Conservation (phyloP, 2,113 vertebrate genomes). For the Pedionomus torquatus region DNA sequence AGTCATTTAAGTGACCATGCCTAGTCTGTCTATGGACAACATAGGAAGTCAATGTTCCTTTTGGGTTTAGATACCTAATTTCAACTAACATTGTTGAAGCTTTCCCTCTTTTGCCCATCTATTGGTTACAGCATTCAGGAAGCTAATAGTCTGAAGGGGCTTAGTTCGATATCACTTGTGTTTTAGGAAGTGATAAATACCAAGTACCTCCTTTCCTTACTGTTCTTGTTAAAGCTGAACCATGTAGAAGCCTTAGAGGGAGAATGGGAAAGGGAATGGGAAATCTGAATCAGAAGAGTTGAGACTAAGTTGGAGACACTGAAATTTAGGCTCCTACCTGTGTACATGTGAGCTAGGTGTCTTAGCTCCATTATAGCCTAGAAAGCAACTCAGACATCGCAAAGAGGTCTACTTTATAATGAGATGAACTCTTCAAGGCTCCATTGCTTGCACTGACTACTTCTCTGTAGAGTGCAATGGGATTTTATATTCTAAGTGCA, state of each 20-base stretch:
- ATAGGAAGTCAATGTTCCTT: background rate
- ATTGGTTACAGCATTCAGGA: background rate
- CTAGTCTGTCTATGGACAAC: background rate
- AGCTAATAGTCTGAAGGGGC: background rate
- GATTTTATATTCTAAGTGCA: background rate
- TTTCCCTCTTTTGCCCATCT: background rate
- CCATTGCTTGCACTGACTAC: background rate
- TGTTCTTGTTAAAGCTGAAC: background rate
- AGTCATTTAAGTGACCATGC: background rate
- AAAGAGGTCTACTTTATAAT: background rate
- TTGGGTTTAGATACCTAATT: background rate
- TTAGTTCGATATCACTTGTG: background rate
- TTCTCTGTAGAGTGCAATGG: background rate
- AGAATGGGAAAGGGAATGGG: background rate
- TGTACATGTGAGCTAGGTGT: background rate
- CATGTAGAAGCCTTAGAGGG: background rate
- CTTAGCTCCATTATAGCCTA: background rate
- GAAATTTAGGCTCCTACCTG: background rate
- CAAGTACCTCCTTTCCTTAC: background rate
- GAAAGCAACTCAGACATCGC: background rate
- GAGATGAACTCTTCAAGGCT: background rate
- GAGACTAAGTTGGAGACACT: background rate
- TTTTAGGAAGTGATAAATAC: background rate
- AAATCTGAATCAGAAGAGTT: background rate
- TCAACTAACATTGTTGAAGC: background rate